Conservation (phyloP, 2,113 vertebrate genomes). For the Megaleporinus macrocephalus region DNA sequence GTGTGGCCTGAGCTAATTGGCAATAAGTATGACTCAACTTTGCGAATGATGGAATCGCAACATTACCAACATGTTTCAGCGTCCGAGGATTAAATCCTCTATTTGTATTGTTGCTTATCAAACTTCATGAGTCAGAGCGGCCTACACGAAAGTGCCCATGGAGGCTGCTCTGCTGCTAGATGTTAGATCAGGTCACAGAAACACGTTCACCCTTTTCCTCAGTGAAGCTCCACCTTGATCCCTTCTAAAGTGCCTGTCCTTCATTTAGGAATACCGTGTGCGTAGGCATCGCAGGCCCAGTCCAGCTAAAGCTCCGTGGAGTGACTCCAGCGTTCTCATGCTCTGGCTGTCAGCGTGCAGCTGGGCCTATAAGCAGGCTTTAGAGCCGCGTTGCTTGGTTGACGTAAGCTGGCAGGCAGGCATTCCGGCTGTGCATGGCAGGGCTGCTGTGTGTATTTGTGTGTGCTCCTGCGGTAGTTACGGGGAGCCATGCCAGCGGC, state of each 20-base stretch:
- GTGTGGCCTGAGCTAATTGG: neutral
- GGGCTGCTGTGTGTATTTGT: neutral
- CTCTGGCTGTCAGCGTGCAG: conserved; percentile 42
- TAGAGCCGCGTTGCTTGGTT: conserved; percentile 31
- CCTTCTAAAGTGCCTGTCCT: neutral
- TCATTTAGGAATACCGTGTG: neutral
- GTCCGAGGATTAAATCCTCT: neutral
- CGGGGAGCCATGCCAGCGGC: neutral
- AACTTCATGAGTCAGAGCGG: neutral
- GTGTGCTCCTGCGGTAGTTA: conserved; percentile 35
- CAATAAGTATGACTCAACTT: neutral
- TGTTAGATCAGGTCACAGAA: neutral
- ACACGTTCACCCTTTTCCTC: neutral
- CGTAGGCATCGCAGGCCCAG: conserved; percentile 31
- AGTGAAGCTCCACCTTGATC: neutral
- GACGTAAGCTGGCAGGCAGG: conserved; percentile 35
- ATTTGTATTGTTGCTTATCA: neutral
- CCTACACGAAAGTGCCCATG: neutral
- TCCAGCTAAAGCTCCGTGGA: conserved; percentile 34
- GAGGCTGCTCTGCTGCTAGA: neutral
- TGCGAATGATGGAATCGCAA: neutral
- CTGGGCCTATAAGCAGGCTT: conserved; percentile 44
- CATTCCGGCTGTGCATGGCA: conserved; percentile 35
- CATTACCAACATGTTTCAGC: neutral
- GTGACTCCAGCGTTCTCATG: conserved; percentile 47